Evolutionary conservation across 2,797 vertebrate species (phyloP).

Genomic region (Hapalemur alaotrensis): DNA sequence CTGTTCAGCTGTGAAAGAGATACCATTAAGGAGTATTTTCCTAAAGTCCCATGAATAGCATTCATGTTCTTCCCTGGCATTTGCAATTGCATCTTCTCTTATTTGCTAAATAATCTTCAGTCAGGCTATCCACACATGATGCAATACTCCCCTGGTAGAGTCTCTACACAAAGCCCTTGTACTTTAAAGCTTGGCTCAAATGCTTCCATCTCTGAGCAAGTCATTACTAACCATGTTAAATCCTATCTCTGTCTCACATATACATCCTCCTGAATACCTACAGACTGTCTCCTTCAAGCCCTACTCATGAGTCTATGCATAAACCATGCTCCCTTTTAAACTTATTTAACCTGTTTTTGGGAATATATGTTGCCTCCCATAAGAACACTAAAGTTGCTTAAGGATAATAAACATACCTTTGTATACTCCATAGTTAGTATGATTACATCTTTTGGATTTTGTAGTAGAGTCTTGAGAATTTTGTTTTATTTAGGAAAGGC

Average conservation of each 20-base stretch:
- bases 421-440: background rate
- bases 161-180: background rate
- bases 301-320: background rate
- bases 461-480: background rate
- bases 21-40: background rate
- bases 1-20: background rate
- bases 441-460: background rate
- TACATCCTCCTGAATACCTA: background rate
- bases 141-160: background rate
- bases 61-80: background rate
- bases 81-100: background rate
- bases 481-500: background rate
- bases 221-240: background rate
- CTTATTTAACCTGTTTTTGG: background rate
- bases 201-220: background rate
- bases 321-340: background rate
- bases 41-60: background rate
- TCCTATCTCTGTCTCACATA: background rate
- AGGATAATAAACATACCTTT: background rate
- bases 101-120: background rate
- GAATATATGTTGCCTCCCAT: background rate
- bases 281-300: background rate
- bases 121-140: background rate
- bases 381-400: background rate
- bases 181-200: background rate